Percentiles rank a stretch among this genome's conserved stretches.
Conservation (phyloP, 2,888 invertebrate species). For the Leptopilina drosophilae region DNA sequence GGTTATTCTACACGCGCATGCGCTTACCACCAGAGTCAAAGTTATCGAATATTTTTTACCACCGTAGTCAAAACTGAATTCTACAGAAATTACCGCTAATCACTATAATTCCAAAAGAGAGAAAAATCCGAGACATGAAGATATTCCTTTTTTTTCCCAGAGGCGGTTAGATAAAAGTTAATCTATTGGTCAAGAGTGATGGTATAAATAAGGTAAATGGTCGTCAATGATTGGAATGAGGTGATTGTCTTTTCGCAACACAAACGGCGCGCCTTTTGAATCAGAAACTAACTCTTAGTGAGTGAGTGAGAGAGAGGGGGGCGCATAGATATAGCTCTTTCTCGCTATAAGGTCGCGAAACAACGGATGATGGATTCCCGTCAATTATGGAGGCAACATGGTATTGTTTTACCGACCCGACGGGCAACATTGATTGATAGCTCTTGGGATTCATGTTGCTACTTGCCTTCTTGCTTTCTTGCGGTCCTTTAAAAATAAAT, state of each 20-base stretch:
- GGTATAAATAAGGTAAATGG: conserved; percentile 19
- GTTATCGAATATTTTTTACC: too few species aligned
- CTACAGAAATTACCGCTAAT: too few species aligned
- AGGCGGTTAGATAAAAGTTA: conserved; percentile 10
- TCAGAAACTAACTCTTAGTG: not conserved
- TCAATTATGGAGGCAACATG: conserved; percentile 76
- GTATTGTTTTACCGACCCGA: conserved; percentile 76
- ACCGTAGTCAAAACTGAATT: too few species aligned
- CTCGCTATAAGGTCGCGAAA: conserved; percentile 65
- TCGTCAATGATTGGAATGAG: conserved; percentile 18
- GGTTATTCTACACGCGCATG: too few species aligned
- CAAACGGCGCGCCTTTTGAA: conserved; percentile 26
- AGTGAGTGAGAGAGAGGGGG: not conserved
- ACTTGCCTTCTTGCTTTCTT: conserved; percentile 68
- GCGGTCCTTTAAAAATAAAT: conserved; percentile 55
- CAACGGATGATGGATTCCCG: conserved; percentile 76
- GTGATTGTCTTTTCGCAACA: conserved; percentile 39
- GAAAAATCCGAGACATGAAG: not conserved
- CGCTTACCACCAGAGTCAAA: too few species aligned
- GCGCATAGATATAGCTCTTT: conserved; percentile 19
- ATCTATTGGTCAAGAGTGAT: conserved; percentile 18
- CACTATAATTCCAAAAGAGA: too few species aligned
- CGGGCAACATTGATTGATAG: conserved; percentile 76
- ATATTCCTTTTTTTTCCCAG: not conserved
- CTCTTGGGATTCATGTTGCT: conserved; percentile 67